Base-by-base conservation (phyloP, 2,888 invertebrate species). In the Megaustenia siamemsis region DNA sequence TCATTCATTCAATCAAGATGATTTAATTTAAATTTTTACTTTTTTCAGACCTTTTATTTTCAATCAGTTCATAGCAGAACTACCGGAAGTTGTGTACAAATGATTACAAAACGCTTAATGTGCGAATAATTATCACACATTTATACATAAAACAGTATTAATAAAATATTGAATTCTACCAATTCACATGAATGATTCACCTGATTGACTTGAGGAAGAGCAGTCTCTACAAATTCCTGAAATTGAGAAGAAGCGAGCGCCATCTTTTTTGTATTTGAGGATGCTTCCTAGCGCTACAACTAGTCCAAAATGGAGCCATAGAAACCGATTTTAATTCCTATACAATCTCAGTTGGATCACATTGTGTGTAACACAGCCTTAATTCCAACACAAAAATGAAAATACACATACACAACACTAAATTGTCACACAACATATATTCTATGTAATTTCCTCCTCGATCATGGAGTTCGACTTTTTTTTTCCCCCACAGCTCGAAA, bases 201-300 rank as follows among this genome's bases (percentile, higher is more conserved):
- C 88, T 90, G 90, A 71, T 88, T 88, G 60, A 88, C 89, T 40
- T 87, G 86, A 73, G 88, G 89, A 88, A 89, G 87, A 80, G 86
- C 86, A 53, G 84, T 68, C 71, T 87, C 88, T 88, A 88, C 85
- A 84, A 87, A 86, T 84, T 88, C 88, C 83, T 86, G 87, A 84
- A 88, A 87, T 63, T 86, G 87, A 85, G 87, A 84, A 75, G 86
- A 76, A 69, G 87, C 84, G 71, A 84, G 86, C 87, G 88, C 88
- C 88, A 88, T 88, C 73, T 86, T 86, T 82, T 83, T 66, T 86
- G 60, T 81, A 82, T 83, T 81, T 80, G 86, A 77, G 66, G 60
- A 78, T 77, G 82, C 86, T 85, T 78, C 83, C 79, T 76, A 80
- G 80, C 81, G 77, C 81, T 83, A 86, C 79, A 75, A 81, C 81